Evolutionary conservation across 2,113 vertebrate species (phyloP).

Genomic region (Trichechus manatus): DNA sequence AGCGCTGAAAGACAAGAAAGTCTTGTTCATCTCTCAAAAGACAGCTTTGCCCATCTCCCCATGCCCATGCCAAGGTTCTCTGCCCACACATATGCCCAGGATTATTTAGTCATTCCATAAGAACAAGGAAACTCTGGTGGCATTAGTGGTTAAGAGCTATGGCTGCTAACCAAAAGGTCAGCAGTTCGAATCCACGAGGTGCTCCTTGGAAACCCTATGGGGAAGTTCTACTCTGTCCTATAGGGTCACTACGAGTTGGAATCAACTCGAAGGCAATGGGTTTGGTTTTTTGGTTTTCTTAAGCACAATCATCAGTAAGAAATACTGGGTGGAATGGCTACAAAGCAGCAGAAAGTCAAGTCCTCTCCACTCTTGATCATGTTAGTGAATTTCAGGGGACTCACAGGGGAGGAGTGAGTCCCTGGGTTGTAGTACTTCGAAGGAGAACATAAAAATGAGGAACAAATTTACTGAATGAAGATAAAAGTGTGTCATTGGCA

Average conservation of each 20-base stretch:
- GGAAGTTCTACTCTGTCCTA: too few relatives aligned
- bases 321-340: not conserved
- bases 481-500: constrained; percentile 13
- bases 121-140: not conserved
- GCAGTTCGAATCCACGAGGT: too few relatives aligned
- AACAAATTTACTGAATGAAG: constrained; percentile 62
- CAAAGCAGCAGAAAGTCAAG: not conserved
- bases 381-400: not conserved
- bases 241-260: too few relatives aligned
- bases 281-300: too few relatives aligned
- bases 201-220: too few relatives aligned
- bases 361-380: not conserved
- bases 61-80: accelerated
- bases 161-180: too few relatives aligned
- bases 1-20: not conserved
- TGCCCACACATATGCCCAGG: accelerated
- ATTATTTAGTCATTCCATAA: not conserved
- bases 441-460: constrained; percentile 57
- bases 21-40: not conserved
- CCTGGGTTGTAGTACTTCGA: not conserved
- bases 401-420: accelerated
- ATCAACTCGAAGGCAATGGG: too few relatives aligned
- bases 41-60: accelerated
- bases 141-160: too few relatives aligned
- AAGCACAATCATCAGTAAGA: not conserved